Evolutionary conservation across 2,888 invertebrate species (phyloP).

Genomic region (Metallyticus violacea): DNA sequence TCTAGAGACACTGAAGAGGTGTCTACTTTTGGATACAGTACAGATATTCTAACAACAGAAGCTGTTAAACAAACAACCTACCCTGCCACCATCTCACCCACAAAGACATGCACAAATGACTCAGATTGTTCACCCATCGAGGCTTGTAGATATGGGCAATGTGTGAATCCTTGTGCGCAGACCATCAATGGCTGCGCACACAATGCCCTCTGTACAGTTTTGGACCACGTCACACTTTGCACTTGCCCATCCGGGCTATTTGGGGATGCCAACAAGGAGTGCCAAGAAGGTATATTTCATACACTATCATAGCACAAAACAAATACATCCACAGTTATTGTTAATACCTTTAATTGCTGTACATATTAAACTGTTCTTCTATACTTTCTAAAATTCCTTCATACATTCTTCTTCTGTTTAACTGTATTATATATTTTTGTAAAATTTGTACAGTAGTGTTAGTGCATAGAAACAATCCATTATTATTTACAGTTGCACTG

Average conservation of each 20-base stretch:
- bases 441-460: not conserved
- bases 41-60: not conserved
- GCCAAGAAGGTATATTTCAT: constrained; percentile 59
- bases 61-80: not conserved
- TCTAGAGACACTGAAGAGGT: not conserved
- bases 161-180: constrained; percentile 60
- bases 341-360: not conserved
- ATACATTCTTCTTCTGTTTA: not conserved
- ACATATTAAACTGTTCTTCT: not conserved
- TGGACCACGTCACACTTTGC: constrained; percentile 62
- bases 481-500: not conserved
- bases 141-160: constrained; percentile 61
- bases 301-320: not conserved
- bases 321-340: not conserved
- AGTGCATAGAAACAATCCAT: not conserved
- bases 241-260: constrained; percentile 56
- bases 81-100: constrained; percentile 7
- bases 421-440: not conserved
- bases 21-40: not conserved
- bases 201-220: constrained; percentile 60
- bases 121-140: constrained; percentile 61
- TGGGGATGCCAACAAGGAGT: constrained; percentile 56
- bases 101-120: constrained; percentile 56
- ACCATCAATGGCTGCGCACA: constrained; percentile 54
- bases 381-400: not conserved